Base-by-base conservation (phyloP, 2,888 invertebrate species). In the Chloromyia formosa region DNA sequence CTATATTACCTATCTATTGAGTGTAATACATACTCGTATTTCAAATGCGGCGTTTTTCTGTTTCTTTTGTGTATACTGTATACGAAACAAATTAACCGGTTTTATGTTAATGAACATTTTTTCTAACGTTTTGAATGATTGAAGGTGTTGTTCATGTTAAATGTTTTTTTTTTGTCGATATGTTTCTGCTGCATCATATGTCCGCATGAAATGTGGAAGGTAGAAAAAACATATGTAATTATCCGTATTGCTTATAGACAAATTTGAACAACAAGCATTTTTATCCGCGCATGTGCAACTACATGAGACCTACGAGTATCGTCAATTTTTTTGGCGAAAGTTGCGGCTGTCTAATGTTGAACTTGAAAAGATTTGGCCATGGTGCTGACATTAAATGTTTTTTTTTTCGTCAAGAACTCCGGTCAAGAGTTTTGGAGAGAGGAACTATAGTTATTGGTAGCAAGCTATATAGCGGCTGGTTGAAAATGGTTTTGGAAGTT, bases 21-120 rank as follows among this genome's bases (percentile, higher is more conserved):
- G 7, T 35, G n/a, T n/a, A n/a, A 35, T 35, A 35, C 27, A 35
- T 7, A 35, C 27, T 35, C 27, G 27, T 35, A 35, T 35, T 35
- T 35, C 27, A 35, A 35, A 35, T 35, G 2, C 7, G 27, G 3
- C 27, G 7, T 35, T 35, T 35, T 35, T 35, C 49, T 49, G 3
- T 49, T 49, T 12, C 49, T 3, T 49, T 49, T n/a, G 16, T 49
- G 10, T 12, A 49, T 49, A n/a, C 16, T n/a, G 14, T 2, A 49
- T 12, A n/a, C 49, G 16, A 49, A 49, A 49, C 3, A 49, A n/a
- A 49, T 66, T 45, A 66, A 66, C 66, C 66, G 66, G 66, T 66
- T 66, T 22, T 14, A 14, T 49, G 66, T 45, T 66, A 66, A 66
- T 66, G 66, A 66, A 66, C 14, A 45, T 45, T 66, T 66, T 61